These are phyloP conservation scores for Pygocentrus nattereri DNA, from an alignment of 2,797 vertebrate species.

Conservation along the genomic window DNA sequence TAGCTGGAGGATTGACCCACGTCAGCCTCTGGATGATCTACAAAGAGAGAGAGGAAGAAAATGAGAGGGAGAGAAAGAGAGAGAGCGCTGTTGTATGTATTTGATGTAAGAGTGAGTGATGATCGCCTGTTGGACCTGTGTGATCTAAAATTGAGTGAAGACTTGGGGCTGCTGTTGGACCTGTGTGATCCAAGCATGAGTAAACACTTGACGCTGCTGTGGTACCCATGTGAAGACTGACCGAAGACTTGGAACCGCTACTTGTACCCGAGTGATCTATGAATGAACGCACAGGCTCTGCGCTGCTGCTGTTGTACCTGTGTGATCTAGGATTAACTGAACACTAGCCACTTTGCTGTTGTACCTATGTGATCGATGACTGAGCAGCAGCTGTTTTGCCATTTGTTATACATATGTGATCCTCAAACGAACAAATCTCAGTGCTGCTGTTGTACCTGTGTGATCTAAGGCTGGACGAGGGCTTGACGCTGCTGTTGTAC, in stretches of 20 bases:
- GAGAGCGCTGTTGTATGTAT: too few species aligned
- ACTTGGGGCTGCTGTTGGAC: neutral
- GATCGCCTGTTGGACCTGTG: neutral
- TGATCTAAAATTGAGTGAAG: neutral
- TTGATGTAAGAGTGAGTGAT: neutral
- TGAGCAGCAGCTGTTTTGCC: too few species aligned
- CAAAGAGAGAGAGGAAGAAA: neutral
- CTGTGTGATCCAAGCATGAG: neutral
- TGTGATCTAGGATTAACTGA: neutral
- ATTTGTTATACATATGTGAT: too few species aligned
- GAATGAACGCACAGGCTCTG: neutral
- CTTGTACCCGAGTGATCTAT: neutral
- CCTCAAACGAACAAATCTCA: too few species aligned
- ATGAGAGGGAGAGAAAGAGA: neutral
- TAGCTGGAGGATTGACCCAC: conserved; percentile 92
- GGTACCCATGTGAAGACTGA: too few species aligned
- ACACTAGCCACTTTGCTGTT: neutral
- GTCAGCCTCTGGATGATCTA: conserved; percentile 96
- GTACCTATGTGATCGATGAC: neutral
- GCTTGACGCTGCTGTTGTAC: too few species aligned
- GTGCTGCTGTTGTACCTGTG: too few species aligned
- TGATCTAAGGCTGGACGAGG: too few species aligned
- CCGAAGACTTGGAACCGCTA: neutral
- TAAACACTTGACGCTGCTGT: too few species aligned
- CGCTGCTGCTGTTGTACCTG: neutral